Evolutionary conservation across 2,888 invertebrate genomes (phyloP), one percentile per base, ranked within the genome.

Genomic region (Tinea semifulvella): DNA sequence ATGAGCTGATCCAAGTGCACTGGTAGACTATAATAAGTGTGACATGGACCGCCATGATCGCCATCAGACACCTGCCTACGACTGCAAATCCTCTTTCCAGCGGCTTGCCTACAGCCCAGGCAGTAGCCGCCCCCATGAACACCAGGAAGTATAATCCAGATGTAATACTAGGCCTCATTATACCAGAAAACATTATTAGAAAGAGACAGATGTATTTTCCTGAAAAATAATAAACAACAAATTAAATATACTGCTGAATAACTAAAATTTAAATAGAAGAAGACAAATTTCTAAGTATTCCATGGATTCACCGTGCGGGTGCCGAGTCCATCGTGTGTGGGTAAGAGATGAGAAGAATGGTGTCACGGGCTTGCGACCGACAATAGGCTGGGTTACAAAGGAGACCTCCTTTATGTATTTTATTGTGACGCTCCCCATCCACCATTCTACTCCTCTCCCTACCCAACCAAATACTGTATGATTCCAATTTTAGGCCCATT

Each of bases 111-210:
- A 91, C 88, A 16, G 94, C 88, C 92, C 95, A 93, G 77, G 92
- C 92, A 1, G 95, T 94, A 46, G 92, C 90, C 18, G 91, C 85
- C 11, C 86, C 85, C 60, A 98, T 83, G 68, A 97, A 97, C 46
- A 90, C 83, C 44, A 96, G 60, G 72, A 93, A 96, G 71, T 98
- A 97, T 36, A 96, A 83, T 7, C 90, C 91, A 28, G 92, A 92
- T 16, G 89, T 87, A 20, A 92, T 77, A 44, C 94, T 94, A 1
- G 97, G 97, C 35, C 90, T 85, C 61, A 94, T 75, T 48, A 91
- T 87, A 1, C 91, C 91, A 6, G 88, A 86, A 52, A 88, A 76
- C 73, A 91, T 90, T 55, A 92, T 70, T 6, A 87, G 79, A 42
- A 85, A 79, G 35, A 90, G 66, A 14, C 85, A 84, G 4, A 86